Evolutionary conservation across 2,113 vertebrate species (phyloP).

Genomic region (Microtus montanus): DNA sequence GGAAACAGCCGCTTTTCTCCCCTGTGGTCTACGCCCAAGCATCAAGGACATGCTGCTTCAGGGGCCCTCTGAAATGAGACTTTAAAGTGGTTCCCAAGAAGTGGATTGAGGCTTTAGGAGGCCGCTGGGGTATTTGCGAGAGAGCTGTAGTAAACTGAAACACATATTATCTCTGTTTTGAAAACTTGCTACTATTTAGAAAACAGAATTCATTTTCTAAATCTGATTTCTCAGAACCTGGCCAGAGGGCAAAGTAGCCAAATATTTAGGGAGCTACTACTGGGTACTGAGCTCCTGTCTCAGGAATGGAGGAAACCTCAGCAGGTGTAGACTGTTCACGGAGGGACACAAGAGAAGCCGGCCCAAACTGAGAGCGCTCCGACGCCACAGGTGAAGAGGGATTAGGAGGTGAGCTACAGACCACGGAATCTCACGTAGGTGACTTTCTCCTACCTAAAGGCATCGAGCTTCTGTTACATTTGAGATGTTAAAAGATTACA

Average conservation of each 20-base stretch:
- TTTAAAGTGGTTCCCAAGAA: conserved; percentile 2
- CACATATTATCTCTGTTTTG: background rate
- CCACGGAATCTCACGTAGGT: background rate
- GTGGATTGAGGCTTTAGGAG: background rate
- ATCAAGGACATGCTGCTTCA: background rate
- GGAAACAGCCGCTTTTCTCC: background rate
- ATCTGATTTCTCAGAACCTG: background rate
- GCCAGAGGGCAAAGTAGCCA: background rate
- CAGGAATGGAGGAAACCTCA: background rate
- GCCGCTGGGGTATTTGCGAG: background rate
- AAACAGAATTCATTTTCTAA: background rate
- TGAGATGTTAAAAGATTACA: background rate
- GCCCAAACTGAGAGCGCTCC: fast-evolving
- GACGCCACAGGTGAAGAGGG: background rate
- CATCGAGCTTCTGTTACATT: background rate
- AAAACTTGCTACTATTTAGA: conserved; percentile 28
- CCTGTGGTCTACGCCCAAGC: background rate
- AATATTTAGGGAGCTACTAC: background rate
- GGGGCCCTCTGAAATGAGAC: background rate
- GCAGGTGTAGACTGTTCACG: background rate
- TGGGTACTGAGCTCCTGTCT: background rate
- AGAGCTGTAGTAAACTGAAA: conserved; percentile 20
- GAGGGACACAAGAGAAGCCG: background rate
- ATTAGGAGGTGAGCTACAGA: background rate
- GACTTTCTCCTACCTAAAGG: background rate